Evolutionary conservation across 2,113 vertebrate species (phyloP).

Genomic region (Perccottus glenii): DNA sequence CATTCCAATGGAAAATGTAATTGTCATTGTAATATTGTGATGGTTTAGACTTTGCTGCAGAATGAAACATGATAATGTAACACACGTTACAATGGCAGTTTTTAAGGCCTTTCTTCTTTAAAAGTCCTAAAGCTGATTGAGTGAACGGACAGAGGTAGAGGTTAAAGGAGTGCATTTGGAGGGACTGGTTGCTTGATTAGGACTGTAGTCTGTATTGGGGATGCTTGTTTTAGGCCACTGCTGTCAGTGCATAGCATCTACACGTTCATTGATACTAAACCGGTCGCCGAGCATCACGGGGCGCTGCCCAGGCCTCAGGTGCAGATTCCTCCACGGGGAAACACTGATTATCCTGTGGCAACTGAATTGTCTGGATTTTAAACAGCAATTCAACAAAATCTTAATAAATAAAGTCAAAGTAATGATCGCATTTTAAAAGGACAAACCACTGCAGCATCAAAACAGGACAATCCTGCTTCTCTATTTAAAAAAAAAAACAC

Average conservation of each 20-base stretch:
- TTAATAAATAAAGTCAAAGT: slow-evolving; percentile 67
- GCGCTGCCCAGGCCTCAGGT: not conserved
- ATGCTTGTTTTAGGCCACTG: not conserved
- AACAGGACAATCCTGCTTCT: slow-evolving; percentile 62
- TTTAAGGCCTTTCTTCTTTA: too few relatives aligned
- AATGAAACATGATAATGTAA: too few relatives aligned
- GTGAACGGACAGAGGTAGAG: slow-evolving; percentile 2
- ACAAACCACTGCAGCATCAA: slow-evolving; percentile 69
- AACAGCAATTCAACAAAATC: slow-evolving; percentile 60
- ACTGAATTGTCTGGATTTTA: slow-evolving; percentile 66
- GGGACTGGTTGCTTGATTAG: not conserved
- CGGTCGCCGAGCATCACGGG: not conserved
- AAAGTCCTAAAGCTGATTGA: too few relatives aligned
- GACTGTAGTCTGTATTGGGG: too few relatives aligned
- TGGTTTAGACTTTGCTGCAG: too few relatives aligned
- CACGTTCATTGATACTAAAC: not conserved
- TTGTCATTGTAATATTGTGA: too few relatives aligned
- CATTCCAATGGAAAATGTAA: too few relatives aligned
- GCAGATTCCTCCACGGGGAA: not conserved
- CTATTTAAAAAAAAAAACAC: slow-evolving; percentile 29
- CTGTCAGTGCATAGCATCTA: not conserved
- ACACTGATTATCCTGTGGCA: slow-evolving; percentile 77
- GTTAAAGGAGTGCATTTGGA: not conserved
- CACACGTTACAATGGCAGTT: too few relatives aligned
- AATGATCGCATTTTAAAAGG: slow-evolving; percentile 47